phyloP scores from a whole-genome alignment of 2,113 vertebrate genomes.

The Procavia capensis region DNA sequence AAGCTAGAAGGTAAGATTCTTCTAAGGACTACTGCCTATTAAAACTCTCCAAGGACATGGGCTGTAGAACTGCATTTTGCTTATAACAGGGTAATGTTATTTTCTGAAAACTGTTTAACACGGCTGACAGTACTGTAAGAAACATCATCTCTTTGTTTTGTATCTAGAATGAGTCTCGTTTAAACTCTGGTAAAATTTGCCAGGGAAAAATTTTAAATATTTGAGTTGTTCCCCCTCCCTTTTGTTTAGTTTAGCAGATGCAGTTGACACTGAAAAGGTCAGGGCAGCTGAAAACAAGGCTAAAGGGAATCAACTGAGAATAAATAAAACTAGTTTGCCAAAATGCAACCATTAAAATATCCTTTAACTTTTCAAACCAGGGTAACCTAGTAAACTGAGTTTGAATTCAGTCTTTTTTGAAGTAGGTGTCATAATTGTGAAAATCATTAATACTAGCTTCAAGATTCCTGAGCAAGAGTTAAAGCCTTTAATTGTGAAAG shows the following conservation, averaged over 20 bases:
- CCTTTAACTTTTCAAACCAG: background rate
- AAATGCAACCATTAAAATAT: conserved; percentile 34
- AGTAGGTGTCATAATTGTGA: background rate
- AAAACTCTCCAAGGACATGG: background rate
- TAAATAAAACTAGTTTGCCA: conserved; percentile 41
- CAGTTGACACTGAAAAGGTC: background rate
- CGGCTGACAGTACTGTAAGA: background rate
- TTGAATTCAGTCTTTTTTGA: background rate
- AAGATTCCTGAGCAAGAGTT: background rate
- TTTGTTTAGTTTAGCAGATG: background rate
- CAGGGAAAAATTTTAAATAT: background rate
- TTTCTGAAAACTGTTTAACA: background rate
- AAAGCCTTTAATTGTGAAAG: background rate
- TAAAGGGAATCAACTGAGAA: background rate
- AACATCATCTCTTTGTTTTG: background rate
- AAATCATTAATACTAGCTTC: background rate
- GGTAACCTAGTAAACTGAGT: background rate
- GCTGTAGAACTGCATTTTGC: background rate
- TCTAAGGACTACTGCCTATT: background rate
- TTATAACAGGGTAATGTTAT: background rate
- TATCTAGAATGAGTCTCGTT: background rate
- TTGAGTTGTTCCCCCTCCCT: background rate
- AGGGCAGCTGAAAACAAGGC: background rate
- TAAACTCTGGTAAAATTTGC: background rate
- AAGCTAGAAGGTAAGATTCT: conserved; percentile 96